phyloP scores from a whole-genome alignment of 1,140 invertebrate species.

The Heliconius melpomene region DNA sequence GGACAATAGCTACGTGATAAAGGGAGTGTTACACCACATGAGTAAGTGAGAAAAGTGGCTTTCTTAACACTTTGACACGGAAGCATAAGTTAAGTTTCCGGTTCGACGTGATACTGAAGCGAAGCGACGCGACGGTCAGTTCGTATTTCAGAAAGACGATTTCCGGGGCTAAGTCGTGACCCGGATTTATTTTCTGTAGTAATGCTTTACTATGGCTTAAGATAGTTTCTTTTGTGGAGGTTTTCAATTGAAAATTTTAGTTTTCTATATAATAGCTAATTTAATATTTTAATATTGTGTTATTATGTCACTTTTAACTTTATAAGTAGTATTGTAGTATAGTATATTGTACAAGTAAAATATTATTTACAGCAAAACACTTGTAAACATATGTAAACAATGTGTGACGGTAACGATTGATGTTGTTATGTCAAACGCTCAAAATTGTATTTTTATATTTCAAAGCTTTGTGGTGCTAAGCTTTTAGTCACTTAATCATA shows the following conservation, averaged over 20 bases:
- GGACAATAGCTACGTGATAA: background rate
- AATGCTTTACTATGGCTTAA: background rate
- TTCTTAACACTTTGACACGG: slow-evolving; percentile 36
- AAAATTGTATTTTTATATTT: no score
- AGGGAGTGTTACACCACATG: slow-evolving; percentile 27
- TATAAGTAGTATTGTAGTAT: no score
- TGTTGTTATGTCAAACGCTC: no score
- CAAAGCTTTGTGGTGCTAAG: no score
- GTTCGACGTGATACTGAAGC: slow-evolving; percentile 29
- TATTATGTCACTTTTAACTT: no score
- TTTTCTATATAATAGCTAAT: background rate
- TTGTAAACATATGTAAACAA: no score
- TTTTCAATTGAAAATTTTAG: background rate
- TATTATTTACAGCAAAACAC: no score
- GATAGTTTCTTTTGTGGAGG: slow-evolving; percentile 4
- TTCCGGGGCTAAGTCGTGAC: slow-evolving; percentile 42
- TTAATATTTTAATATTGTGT: background rate
- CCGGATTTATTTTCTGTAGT: slow-evolving; percentile 30
- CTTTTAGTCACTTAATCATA: no score
- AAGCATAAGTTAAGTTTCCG: slow-evolving; percentile 41
- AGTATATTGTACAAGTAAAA: no score
- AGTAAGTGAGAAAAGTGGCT: slow-evolving; percentile 24
- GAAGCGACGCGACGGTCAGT: slow-evolving; percentile 31
- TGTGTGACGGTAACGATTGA: no score
- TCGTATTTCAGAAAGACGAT: slow-evolving; percentile 41